phyloP scores from a whole-genome alignment of 1,140 invertebrate species.

The Planococcus citri region DNA sequence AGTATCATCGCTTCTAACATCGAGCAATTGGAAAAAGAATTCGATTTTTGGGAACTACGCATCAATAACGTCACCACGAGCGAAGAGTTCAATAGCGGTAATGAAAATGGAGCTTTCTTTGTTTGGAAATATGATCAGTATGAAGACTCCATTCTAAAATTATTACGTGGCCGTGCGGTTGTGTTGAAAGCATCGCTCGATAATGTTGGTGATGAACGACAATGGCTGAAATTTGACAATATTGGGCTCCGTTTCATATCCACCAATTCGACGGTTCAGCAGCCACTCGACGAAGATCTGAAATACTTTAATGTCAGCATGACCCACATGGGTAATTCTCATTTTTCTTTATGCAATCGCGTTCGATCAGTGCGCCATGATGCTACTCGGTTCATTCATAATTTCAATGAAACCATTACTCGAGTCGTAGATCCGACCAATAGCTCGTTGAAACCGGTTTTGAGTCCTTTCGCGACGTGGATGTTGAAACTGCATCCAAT shows the following conservation, averaged over 20 bases:
- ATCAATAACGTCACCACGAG: neutral
- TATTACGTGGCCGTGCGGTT: neutral
- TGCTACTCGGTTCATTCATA: neutral
- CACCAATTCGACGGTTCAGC: neutral
- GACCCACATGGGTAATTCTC: neutral
- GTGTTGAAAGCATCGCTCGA: neutral
- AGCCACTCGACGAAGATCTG: neutral
- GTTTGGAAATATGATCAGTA: neutral
- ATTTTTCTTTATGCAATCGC: neutral
- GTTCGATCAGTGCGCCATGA: neutral
- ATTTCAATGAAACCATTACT: no score
- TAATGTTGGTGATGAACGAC: neutral
- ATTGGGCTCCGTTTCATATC: neutral
- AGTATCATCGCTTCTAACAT: no score
- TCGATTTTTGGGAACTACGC: neutral
- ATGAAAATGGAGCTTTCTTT: neutral
- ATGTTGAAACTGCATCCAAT: neutral
- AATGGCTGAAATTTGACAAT: neutral
- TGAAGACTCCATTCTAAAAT: neutral
- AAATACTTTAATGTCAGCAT: neutral
- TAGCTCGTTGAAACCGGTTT: no score
- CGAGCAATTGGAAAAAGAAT: neutral
- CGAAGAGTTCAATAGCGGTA: neutral
- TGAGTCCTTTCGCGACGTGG: neutral
- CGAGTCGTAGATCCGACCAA: no score